Evolutionary conservation across 2,888 invertebrate genomes (phyloP), one percentile per base, ranked within the genome.

Genomic region (Melipona beecheii): DNA sequence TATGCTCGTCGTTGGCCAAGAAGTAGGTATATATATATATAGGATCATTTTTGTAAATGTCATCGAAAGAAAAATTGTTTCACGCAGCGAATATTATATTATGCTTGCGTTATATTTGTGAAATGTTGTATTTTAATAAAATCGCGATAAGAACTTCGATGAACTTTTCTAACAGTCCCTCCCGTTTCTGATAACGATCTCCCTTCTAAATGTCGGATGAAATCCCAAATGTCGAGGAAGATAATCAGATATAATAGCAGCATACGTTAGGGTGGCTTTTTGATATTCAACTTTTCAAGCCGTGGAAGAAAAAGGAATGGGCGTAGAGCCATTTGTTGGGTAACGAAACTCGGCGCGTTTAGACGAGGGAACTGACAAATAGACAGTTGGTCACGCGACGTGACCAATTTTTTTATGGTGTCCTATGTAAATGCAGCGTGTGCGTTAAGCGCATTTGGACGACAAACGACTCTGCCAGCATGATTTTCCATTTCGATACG

Each of bases 361-460:
- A n/a, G 68, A 58, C 36, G 58, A 31, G 17, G n/a, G 54, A 21
- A 31, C 64, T 36, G 64, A 36, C 64, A 21, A 36, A 64, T 36
- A 24, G 49, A 58, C 36, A 58, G 43, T 60, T 71, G 85, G 88
- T 88, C 91, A 87, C 87, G 86, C 87, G 83, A 90, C 76, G 62
- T 27, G 56, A 58, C n/a, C n/a, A 58, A 58, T 58, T 17, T 88
- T 91, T 88, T 88, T 89, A 87, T 80, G 78, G 84, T 27, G 84
- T 70, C 68, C 78, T 84, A 86, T 89, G 90, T 81, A 86, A 91
- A 91, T 86, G 84, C 72, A 60, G 52, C 65, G 90, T 80, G 86
- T 86, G 83, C 84, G 83, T 72, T 71, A 60, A 60, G 65, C 73
- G 77, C 78, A 72, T 85, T 84, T 75, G 73, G 68, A 76, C 81